Percentiles rank a stretch among this genome's conserved stretches.
phyloP scores from a whole-genome alignment of 2,113 vertebrate species.

The Microcebus griseorufus region DNA sequence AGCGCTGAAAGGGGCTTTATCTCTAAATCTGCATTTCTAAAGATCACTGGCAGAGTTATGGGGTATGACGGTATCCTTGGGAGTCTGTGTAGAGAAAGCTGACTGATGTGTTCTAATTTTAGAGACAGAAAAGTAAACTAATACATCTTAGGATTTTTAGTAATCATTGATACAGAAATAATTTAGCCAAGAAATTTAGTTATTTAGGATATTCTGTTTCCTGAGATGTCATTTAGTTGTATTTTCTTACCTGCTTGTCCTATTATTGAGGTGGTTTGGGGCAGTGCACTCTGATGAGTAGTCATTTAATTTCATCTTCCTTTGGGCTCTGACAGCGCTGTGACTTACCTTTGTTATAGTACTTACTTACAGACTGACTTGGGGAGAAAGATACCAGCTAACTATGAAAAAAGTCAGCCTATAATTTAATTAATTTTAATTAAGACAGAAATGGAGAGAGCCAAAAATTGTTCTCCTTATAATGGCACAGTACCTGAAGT shows the following conservation, averaged over 20 bases:
- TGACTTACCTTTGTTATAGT: not conserved
- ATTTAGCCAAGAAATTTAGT: not conserved
- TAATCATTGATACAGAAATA: not conserved
- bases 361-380: not conserved
- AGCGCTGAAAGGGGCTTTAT: not conserved
- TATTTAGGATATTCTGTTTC: constrained; percentile 23
- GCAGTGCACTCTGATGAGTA: not conserved
- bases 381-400: not conserved
- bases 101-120: not conserved
- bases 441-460: not conserved
- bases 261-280: constrained; percentile 3
- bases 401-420: not conserved
- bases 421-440: not conserved
- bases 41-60: not conserved
- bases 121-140: not conserved
- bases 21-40: not conserved
- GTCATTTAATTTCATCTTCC: not conserved
- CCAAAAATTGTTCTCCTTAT: not conserved
- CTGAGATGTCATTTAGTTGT: not conserved
- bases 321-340: not conserved
- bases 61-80: not conserved
- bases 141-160: not conserved
- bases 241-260: not conserved
- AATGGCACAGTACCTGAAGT: not conserved
- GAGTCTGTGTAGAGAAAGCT: not conserved